Percentiles rank a stretch among this genome's conserved stretches.
These are phyloP conservation scores for Prunella himalayana DNA, from an alignment of 2,113 vertebrate genomes.

Conservation along the genomic window DNA sequence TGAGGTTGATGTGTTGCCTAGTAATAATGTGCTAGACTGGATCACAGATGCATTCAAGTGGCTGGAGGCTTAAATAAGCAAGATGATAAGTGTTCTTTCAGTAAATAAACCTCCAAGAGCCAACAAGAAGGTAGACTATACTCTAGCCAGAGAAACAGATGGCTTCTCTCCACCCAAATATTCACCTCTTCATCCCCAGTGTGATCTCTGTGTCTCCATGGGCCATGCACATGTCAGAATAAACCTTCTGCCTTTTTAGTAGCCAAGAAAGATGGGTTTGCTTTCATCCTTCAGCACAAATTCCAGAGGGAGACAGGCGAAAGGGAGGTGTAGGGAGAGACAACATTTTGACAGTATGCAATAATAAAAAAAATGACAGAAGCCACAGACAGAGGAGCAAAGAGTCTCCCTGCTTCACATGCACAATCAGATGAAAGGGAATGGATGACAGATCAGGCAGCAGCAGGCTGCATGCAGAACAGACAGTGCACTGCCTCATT, in stretches of 20 bases:
- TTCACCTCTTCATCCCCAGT: not conserved
- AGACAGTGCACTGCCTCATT: not conserved
- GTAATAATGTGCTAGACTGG: not conserved
- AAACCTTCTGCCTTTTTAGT: conserved; percentile 1
- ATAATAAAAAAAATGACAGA: conserved; percentile 43
- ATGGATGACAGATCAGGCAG: not conserved
- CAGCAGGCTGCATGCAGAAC: conserved; percentile 22
- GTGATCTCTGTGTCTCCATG: not conserved
- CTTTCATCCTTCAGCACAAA: conserved; percentile 34
- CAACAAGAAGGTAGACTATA: not conserved
- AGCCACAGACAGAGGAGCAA: conserved; percentile 24
- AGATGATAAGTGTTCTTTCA: not conserved
- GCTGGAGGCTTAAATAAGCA: not conserved
- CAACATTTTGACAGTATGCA: conserved; percentile 35
- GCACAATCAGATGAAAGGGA: conserved; percentile 46
- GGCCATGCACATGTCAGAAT: not conserved
- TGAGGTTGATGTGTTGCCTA: not conserved
- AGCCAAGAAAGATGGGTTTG: not conserved
- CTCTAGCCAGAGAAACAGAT: not conserved
- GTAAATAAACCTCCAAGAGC: not conserved
- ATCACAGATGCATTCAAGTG: not conserved
- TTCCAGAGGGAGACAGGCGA: conserved; percentile 1
- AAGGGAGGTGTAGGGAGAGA: conserved; percentile 3
- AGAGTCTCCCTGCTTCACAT: conserved; percentile 33
- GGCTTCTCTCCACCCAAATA: not conserved